Conservation (phyloP, 2,888 invertebrate species). For the Frankliniella fusca region DNA sequence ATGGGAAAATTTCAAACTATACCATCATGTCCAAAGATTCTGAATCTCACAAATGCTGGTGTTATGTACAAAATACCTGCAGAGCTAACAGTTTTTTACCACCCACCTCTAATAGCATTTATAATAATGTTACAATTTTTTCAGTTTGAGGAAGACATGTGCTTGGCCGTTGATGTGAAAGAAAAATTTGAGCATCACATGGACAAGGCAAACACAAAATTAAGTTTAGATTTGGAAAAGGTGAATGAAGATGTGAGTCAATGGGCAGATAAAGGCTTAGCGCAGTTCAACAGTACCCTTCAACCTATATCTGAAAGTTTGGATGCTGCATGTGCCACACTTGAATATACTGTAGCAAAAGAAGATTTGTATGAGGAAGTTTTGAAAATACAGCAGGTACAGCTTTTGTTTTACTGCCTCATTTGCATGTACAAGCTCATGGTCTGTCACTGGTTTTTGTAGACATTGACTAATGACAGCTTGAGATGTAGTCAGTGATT, state of each 20-base stretch:
- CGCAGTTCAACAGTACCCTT: not conserved
- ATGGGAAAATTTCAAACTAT: too few species aligned
- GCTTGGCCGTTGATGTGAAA: not conserved
- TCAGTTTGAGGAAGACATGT: not conserved
- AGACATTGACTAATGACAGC: too few species aligned
- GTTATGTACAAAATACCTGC: not conserved
- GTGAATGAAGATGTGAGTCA: not conserved
- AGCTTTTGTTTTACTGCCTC: too few species aligned
- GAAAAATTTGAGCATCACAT: not conserved
- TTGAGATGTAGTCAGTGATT: too few species aligned
- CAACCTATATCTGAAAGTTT: not conserved
- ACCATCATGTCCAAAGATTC: not conserved
- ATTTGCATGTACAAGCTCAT: too few species aligned
- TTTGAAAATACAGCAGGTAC: not conserved
- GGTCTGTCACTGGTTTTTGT: not conserved
- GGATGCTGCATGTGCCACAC: not conserved
- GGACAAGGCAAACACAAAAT: not conserved
- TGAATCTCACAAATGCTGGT: not conserved
- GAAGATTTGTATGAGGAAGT: not conserved
- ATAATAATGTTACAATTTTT: not conserved
- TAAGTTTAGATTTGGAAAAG: not conserved
- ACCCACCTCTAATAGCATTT: not conserved
- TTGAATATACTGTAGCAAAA: not conserved
- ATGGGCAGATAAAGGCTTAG: not conserved
- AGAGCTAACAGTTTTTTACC: not conserved